Percentiles rank a stretch among this genome's conserved stretches.
Evolutionary conservation across 1,140 invertebrate species (phyloP).

Genomic region (Carposina sasakii): DNA sequence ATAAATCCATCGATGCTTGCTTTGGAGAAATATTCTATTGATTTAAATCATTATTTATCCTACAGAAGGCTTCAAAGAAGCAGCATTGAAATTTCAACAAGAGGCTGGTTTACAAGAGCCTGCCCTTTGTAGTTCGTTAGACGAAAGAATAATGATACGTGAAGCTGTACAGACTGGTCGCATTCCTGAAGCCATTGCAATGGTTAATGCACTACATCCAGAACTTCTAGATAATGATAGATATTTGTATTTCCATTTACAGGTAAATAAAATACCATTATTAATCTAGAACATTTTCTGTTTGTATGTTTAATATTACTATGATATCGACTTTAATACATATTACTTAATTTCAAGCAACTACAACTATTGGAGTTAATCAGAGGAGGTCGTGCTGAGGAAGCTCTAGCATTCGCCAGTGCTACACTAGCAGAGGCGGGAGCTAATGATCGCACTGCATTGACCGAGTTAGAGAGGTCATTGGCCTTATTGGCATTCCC

Average conservation of each 20-base stretch:
- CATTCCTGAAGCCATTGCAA: constrained; percentile 92
- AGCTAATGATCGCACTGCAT: constrained; percentile 86
- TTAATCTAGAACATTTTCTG: too few relatives aligned
- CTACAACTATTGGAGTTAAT: constrained; percentile 96
- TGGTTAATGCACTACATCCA: constrained; percentile 96
- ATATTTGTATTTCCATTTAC: constrained; percentile 96
- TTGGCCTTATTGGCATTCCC: constrained; percentile 97
- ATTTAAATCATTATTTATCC: constrained; percentile 18
- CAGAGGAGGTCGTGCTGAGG: constrained; percentile 88
- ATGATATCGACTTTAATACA: too few relatives aligned
- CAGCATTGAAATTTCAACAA: constrained; percentile 96
- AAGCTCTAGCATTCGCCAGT: constrained; percentile 96
- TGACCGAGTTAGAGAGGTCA: constrained; percentile 87
- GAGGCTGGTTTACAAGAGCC: constrained; percentile 93
- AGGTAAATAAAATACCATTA: too few relatives aligned
- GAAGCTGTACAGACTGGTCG: constrained; percentile 95
- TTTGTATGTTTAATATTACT: too few relatives aligned
- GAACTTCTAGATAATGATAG: constrained; percentile 95
- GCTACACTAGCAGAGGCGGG: constrained; percentile 94
- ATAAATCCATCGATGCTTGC: too few relatives aligned
- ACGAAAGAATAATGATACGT: constrained; percentile 94
- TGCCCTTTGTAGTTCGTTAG: constrained; percentile 90
- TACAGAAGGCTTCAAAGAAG: constrained; percentile 97
- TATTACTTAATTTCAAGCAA: constrained; percentile 77
- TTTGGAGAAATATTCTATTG: background rate